Conservation (phyloP, 2,113 vertebrate species). For the Pachycephala philippinensis region DNA sequence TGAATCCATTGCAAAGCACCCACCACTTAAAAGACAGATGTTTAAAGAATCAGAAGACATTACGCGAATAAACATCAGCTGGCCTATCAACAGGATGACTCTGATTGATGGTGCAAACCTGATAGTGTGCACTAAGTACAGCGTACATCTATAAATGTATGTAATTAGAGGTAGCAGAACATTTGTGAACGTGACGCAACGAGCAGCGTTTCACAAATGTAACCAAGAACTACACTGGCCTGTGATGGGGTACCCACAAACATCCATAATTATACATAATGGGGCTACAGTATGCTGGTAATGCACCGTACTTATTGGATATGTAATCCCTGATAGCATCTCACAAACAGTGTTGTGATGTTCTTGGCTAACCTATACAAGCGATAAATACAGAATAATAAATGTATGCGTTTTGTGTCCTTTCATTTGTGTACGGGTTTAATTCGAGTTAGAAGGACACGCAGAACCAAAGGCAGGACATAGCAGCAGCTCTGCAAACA, state of each 20-base stretch:
- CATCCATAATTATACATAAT: slow-evolving; percentile 26
- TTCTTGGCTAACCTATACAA: neutral
- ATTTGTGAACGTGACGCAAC: neutral
- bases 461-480: neutral
- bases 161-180: slow-evolving; percentile 17
- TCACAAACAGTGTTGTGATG: neutral
- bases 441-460: neutral
- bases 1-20: neutral
- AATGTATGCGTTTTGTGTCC: neutral
- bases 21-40: neutral
- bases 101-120: slow-evolving; percentile 7
- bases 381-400: neutral
- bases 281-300: neutral
- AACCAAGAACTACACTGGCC: neutral
- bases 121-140: neutral
- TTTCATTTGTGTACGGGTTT: neutral
- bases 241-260: slow-evolving; percentile 29
- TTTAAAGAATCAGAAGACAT: neutral
- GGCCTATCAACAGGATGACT: slow-evolving; percentile 45
- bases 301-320: neutral
- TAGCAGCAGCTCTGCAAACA: neutral
- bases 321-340: slow-evolving; percentile 39
- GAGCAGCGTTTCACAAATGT: neutral
- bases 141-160: neutral
- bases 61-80: slow-evolving; percentile 7